Conservation (phyloP, 2,888 invertebrate species). For the Unio delphinus region DNA sequence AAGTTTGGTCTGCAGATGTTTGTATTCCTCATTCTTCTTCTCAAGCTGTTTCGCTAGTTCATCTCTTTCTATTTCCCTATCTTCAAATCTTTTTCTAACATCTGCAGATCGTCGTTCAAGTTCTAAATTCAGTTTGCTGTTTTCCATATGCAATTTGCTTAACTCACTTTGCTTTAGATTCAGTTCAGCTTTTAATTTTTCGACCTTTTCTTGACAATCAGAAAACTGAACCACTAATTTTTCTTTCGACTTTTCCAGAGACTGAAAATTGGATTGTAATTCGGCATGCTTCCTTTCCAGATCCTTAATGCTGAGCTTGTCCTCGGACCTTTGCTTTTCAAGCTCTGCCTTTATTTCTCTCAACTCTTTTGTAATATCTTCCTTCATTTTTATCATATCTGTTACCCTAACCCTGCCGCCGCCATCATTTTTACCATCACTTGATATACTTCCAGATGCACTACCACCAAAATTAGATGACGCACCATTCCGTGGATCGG, state of each 20-base stretch:
- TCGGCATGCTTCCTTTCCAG: slow-evolving; percentile 37
- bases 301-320: slow-evolving; percentile 23
- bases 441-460: no score
- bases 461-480: background rate
- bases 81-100: slow-evolving; percentile 16
- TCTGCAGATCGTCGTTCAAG: slow-evolving; percentile 23
- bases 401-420: slow-evolving; percentile 1
- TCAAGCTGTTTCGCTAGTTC: slow-evolving; percentile 20
- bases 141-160: slow-evolving; percentile 23
- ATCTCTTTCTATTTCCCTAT: slow-evolving; percentile 29
- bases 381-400: slow-evolving; percentile 32
- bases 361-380: slow-evolving; percentile 35
- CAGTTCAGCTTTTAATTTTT: slow-evolving; percentile 22
- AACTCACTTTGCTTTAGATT: slow-evolving; percentile 25
- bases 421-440: background rate
- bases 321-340: slow-evolving; percentile 29
- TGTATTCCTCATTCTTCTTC: slow-evolving; percentile 29
- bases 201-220: slow-evolving; percentile 21
- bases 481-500: slow-evolving; percentile 21
- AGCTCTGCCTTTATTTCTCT: slow-evolving; percentile 29
- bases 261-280: slow-evolving; percentile 25
- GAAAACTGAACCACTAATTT: slow-evolving; percentile 21
- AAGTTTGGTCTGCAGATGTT: slow-evolving; percentile 25
- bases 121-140: slow-evolving; percentile 21
- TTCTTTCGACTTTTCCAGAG: slow-evolving; percentile 20